Base-by-base conservation (phyloP, 1,140 invertebrate genomes). In the Atta cephalotes region DNA sequence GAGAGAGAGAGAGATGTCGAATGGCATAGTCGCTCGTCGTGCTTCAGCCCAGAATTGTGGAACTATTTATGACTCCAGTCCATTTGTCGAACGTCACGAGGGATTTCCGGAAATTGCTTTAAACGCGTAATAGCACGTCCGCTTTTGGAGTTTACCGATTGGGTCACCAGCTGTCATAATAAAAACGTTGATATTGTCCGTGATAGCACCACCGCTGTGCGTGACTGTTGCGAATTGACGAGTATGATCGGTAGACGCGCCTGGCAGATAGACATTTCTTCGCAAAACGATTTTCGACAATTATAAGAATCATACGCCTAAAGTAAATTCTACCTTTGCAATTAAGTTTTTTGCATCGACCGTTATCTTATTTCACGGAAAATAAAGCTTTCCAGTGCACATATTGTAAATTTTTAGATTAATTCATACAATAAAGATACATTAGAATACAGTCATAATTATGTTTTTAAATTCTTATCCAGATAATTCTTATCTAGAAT, bases 141-240 rank as follows among this genome's bases (percentile, higher is more conserved):
- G 84, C 49, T 80, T 80, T 80, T 49, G 25, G 25, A 58, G 84
- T 65, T 85, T 80, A 77, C 72, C 49, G 53, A 53, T 80, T 31
- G 35, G 84, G 60, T 77, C 63, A 80, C 74, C 72, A 80, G 76
- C 60, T 79, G 72, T 51, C 60, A 45, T 85, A 85, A 85, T 80
- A 85, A 80, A 85, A 85, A 80, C 84, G 76, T 53, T 85, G 60
- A 79, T 78, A 85, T 85, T 80, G 84, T 80, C 76, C 49, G 84
- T 62, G 84, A 85, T 66, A 74, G 84, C 51, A 85, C 84, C 5
- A 25, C 84, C 84, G 72, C 74, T 58, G 60, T 87, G 86, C 86
- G 86, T 87, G 86, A 87, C 86, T 87, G 84, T 85, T 85, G 65
- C 60, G 60, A 85, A 84, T 87, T 21, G 86, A 87, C 86, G 31